phyloP scores from a whole-genome alignment of 2,888 invertebrate genomes.

The Myathropa florea region DNA sequence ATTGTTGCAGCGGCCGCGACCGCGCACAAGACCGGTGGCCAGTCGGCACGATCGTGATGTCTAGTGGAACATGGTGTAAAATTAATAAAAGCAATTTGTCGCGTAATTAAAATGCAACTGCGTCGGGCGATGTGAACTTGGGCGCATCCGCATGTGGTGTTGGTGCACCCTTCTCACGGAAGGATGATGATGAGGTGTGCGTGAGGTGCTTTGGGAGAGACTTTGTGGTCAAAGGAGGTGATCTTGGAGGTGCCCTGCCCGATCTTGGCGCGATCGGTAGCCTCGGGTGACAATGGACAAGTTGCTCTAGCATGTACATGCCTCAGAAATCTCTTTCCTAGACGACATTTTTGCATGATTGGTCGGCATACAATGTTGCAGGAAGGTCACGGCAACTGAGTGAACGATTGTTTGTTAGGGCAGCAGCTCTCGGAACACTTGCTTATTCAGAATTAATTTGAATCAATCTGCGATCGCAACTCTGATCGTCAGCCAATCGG shows the following conservation, averaged over 20 bases:
- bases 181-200: background rate
- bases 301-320: no score
- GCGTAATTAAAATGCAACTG: slow-evolving; percentile 66
- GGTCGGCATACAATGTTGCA: background rate
- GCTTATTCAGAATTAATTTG: no score
- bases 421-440: no score
- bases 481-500: no score
- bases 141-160: slow-evolving; percentile 44
- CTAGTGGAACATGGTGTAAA: slow-evolving; percentile 67
- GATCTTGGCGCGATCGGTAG: no score
- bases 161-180: no score
- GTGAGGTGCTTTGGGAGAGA: background rate
- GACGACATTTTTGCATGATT: background rate
- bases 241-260: no score
- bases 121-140: slow-evolving; percentile 53
- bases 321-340: background rate
- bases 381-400: background rate
- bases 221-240: no score
- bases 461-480: no score
- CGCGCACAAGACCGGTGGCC: background rate
- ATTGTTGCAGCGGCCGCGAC: background rate
- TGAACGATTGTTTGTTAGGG: no score
- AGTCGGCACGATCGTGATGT: slow-evolving; percentile 55
- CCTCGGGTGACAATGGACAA: no score
- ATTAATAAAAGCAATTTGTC: slow-evolving; percentile 70